phyloP scores from a whole-genome alignment of 2,113 vertebrate genomes.

The Saguinus midas region DNA sequence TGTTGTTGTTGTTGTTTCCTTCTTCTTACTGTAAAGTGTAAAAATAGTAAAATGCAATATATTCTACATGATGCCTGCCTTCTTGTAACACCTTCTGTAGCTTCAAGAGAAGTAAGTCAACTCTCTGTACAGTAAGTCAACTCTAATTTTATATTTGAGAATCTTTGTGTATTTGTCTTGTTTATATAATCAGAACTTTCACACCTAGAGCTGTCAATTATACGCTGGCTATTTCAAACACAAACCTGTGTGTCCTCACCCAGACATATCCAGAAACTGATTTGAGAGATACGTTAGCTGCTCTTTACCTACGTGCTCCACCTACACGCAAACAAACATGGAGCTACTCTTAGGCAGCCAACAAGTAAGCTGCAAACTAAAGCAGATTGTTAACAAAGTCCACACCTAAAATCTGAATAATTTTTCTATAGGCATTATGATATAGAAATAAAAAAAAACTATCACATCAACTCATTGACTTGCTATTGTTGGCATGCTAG shows the following conservation, averaged over 20 bases:
- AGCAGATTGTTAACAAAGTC: neutral
- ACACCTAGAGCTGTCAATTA: neutral
- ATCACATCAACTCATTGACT: neutral
- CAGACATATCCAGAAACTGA: neutral
- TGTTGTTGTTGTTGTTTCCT: no score
- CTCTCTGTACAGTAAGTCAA: neutral
- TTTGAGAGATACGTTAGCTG: neutral
- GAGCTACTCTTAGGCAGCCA: neutral
- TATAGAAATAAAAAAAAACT: neutral
- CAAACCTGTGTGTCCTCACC: neutral
- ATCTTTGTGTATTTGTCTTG: neutral
- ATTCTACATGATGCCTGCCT: neutral
- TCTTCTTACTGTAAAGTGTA: neutral
- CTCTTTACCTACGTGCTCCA: neutral
- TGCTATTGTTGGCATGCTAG: rapidly evolving
- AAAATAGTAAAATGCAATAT: neutral
- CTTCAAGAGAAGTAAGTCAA: no score
- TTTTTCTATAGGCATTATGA: neutral
- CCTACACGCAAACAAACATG: neutral
- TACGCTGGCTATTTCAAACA: neutral
- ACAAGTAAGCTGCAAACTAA: neutral
- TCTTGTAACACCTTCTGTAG: neutral
- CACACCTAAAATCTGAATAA: neutral
- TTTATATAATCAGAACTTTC: neutral
- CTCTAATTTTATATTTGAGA: neutral